These are phyloP conservation scores for Elysia chlorotica DNA, from an alignment of 1,140 invertebrate genomes.

Conservation along the genomic window DNA sequence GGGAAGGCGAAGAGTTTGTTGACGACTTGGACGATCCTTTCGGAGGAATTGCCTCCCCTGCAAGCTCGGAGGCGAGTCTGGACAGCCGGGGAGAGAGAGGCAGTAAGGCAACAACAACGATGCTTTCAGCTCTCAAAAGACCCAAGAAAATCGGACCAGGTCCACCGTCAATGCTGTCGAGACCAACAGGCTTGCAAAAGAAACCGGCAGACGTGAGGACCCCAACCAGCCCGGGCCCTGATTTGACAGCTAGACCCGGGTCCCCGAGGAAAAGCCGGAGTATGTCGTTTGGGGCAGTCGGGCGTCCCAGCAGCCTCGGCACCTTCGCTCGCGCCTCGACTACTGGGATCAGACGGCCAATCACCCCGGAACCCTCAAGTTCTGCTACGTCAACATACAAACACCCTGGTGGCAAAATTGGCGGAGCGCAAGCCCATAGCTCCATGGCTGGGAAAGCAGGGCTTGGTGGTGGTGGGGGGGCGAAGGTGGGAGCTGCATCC, in stretches of 20 bases:
- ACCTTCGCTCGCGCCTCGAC: background rate
- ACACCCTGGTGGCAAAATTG: background rate
- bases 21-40: constrained; percentile 6
- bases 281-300: constrained; percentile 13
- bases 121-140: no score
- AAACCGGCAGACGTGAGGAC: background rate
- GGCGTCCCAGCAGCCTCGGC: background rate
- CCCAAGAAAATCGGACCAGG: background rate
- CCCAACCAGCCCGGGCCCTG: background rate
- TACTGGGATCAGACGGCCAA: background rate
- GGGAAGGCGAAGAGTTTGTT: background rate
- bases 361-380: constrained; percentile 4
- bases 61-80: no score
- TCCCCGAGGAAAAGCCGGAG: constrained; percentile 4
- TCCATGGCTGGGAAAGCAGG: no score
- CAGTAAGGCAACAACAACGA: no score
- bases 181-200: no score
- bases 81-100: no score
- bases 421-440: background rate
- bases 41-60: no score
- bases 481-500: background rate
- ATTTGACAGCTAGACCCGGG: background rate
- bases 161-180: no score
- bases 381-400: background rate
- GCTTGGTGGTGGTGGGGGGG: no score